Conservation (phyloP, 2,888 invertebrate genomes). For the Lycocerus yunnanus region DNA sequence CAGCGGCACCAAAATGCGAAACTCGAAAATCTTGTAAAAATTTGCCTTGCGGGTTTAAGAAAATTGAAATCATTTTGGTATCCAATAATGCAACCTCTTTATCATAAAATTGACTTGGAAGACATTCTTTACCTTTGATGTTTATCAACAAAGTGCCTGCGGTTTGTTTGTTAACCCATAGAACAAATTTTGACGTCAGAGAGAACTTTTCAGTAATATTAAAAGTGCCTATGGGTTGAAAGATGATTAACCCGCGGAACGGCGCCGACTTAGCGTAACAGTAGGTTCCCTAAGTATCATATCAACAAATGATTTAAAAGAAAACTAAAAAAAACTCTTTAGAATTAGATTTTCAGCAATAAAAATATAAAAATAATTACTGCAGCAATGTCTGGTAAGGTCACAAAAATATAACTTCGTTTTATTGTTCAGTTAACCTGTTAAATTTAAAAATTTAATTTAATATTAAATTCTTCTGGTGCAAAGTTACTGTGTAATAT, state of each 20-base stretch:
- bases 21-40: not conserved
- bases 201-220: not conserved
- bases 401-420: too few species aligned
- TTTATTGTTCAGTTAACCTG: too few species aligned
- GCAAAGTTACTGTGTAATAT: too few species aligned
- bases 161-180: not conserved
- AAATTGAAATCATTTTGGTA: not conserved
- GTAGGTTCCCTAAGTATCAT: too few species aligned
- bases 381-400: too few species aligned
- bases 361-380: too few species aligned
- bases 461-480: too few species aligned
- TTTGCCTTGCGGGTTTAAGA: not conserved
- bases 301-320: too few species aligned
- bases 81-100: not conserved
- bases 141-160: not conserved
- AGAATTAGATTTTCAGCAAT: too few species aligned
- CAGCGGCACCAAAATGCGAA: not conserved
- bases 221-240: not conserved
- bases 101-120: not conserved
- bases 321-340: too few species aligned
- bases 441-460: too few species aligned
- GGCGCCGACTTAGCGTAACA: rapidly evolving
- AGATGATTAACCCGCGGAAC: too few species aligned
- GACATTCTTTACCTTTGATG: not conserved
- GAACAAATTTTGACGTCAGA: not conserved